These are phyloP conservation scores for Eulemur albifrons DNA, from an alignment of 2,797 vertebrate species.

Conservation along the genomic window DNA sequence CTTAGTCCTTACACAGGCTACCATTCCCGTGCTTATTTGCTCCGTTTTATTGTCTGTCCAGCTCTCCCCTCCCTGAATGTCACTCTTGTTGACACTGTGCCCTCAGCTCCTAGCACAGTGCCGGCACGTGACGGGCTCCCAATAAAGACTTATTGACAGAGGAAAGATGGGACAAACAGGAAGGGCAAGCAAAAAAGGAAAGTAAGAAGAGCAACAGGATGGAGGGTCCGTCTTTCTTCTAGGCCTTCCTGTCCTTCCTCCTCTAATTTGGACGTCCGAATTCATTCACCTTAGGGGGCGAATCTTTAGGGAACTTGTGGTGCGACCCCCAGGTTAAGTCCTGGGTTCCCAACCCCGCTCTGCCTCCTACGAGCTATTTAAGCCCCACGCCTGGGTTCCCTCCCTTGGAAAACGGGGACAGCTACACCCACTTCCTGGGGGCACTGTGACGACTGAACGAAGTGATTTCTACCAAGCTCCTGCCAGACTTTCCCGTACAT, in stretches of 20 bases:
- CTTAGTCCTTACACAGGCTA: conserved; percentile 17
- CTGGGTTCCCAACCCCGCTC: background rate
- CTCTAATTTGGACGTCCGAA: background rate
- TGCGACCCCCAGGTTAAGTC: background rate
- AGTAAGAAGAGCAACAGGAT: background rate
- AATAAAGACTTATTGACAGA: background rate
- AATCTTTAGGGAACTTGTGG: background rate
- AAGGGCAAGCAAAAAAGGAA: background rate
- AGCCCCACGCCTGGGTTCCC: background rate
- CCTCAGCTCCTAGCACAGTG: background rate
- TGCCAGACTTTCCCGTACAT: background rate
- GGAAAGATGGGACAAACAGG: background rate
- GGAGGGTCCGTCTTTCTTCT: background rate
- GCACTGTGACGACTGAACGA: background rate
- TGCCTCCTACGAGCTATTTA: background rate
- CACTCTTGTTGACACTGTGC: background rate
- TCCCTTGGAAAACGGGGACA: background rate
- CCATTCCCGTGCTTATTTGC: background rate
- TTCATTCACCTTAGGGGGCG: background rate
- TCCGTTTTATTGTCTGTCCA: background rate
- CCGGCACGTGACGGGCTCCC: background rate
- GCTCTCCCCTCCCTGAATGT: background rate
- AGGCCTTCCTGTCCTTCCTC: background rate
- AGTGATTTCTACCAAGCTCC: background rate
- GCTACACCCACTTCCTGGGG: background rate